These are phyloP conservation scores for Tapera naevia DNA, from an alignment of 2,797 vertebrate genomes.

Conservation along the genomic window DNA sequence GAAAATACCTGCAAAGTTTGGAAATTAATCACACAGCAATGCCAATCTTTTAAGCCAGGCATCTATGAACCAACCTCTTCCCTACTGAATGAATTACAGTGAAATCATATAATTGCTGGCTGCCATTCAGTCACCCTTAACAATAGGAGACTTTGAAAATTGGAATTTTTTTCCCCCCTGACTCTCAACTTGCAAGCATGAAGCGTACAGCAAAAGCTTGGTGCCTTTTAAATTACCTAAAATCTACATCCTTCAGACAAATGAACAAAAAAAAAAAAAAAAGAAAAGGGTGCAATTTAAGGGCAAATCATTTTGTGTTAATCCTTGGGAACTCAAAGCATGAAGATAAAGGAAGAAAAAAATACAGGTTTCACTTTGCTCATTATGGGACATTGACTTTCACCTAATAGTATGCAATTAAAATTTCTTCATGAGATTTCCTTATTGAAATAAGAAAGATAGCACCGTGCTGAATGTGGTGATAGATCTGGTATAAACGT, in stretches of 20 bases:
- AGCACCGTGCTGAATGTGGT: slow-evolving; percentile 61
- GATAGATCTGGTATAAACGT: slow-evolving; percentile 77
- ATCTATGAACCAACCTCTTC: slow-evolving; percentile 67
- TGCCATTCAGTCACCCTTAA: slow-evolving; percentile 76
- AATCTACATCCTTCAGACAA: slow-evolving; percentile 73
- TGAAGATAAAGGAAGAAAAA: slow-evolving; percentile 74
- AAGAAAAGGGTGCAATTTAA: slow-evolving; percentile 61
- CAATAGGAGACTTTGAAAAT: slow-evolving; percentile 65
- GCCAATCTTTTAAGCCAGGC: slow-evolving; percentile 72
- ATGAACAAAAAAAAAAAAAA: slow-evolving; percentile 24
- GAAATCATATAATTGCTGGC: slow-evolving; percentile 74
- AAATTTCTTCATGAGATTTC: slow-evolving; percentile 77
- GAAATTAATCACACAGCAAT: slow-evolving; percentile 75
- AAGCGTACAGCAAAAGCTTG: slow-evolving; percentile 56
- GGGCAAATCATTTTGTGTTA: slow-evolving; percentile 71
- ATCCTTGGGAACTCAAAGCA: slow-evolving; percentile 68
- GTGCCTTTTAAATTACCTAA: slow-evolving; percentile 70
- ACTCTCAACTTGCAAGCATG: slow-evolving; percentile 49
- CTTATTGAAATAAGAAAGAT: slow-evolving; percentile 78
- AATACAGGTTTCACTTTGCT: slow-evolving; percentile 74
- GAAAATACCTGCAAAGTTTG: slow-evolving; percentile 72
- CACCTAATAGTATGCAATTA: slow-evolving; percentile 80
- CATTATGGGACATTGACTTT: slow-evolving; percentile 79
- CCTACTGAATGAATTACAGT: slow-evolving; percentile 54
- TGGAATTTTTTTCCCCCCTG: slow-evolving; percentile 63